phyloP scores from a whole-genome alignment of 2,888 invertebrate species.

The Coecobrya sp. region DNA sequence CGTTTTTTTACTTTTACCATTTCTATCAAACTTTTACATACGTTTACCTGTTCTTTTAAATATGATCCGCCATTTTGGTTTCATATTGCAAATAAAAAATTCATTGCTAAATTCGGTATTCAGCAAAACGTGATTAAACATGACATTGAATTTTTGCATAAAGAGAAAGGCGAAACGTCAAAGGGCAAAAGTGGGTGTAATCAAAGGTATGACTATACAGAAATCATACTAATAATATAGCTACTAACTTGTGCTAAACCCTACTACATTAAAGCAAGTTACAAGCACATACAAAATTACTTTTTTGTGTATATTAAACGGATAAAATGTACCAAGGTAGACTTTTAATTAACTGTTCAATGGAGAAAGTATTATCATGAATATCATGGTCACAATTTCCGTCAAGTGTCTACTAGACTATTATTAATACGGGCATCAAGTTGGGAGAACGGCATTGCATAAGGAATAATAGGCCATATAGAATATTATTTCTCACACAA shows the following conservation, averaged over 20 bases:
- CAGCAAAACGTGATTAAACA: background rate
- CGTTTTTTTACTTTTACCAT: too few species aligned
- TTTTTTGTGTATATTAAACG: too few species aligned
- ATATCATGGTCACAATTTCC: too few species aligned
- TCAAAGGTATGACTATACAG: background rate
- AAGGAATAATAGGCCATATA: too few species aligned
- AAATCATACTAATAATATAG: background rate
- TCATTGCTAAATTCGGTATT: background rate
- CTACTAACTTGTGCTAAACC: too few species aligned
- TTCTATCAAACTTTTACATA: too few species aligned
- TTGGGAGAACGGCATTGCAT: too few species aligned
- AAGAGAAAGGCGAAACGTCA: background rate
- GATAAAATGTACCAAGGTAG: too few species aligned
- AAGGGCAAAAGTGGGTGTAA: background rate
- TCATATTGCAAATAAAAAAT: background rate
- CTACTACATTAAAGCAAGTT: background rate
- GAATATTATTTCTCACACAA: too few species aligned
- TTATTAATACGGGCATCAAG: too few species aligned
- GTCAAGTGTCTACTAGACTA: background rate
- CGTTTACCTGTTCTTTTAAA: background rate
- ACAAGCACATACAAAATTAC: too few species aligned
- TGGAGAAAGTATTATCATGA: background rate
- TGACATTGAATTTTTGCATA: conserved; percentile 22
- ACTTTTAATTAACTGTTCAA: background rate
- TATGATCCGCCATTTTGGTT: background rate